These are phyloP conservation scores for Macrobrachium rosenbergii DNA, from an alignment of 1,140 invertebrate genomes.

Conservation along the genomic window DNA sequence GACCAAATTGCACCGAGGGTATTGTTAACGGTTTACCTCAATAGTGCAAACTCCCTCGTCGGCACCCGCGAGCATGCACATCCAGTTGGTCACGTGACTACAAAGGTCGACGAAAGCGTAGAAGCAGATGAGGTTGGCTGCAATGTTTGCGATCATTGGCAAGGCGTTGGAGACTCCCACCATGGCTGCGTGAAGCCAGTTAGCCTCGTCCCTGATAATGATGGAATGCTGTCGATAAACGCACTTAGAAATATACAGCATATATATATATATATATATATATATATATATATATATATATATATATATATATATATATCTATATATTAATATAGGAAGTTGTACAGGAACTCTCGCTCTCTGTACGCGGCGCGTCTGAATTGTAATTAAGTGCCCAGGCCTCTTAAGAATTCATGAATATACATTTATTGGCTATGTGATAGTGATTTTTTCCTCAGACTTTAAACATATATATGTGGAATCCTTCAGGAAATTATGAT, in stretches of 20 bases:
- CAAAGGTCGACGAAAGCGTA: conserved; percentile 76
- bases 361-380: no score
- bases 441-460: no score
- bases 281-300: not conserved
- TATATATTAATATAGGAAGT: not conserved
- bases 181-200: conserved; percentile 88
- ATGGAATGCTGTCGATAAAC: not conserved
- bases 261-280: conserved; percentile 4
- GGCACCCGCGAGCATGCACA: conserved; percentile 81
- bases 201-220: conserved; percentile 78
- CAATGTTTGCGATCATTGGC: conserved; percentile 85
- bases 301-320: no score
- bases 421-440: no score
- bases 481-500: no score
- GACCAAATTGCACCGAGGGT: no score
- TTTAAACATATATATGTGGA: no score
- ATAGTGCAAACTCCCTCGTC: conserved; percentile 65
- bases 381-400: no score
- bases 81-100: conserved; percentile 77
- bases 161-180: conserved; percentile 84
- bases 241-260: not conserved
- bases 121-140: conserved; percentile 92
- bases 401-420: no score
- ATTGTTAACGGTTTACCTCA: not conserved
- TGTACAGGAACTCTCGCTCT: no score